Evolutionary conservation across 2,888 invertebrate species (phyloP).

Genomic region (Ctena decussata): DNA sequence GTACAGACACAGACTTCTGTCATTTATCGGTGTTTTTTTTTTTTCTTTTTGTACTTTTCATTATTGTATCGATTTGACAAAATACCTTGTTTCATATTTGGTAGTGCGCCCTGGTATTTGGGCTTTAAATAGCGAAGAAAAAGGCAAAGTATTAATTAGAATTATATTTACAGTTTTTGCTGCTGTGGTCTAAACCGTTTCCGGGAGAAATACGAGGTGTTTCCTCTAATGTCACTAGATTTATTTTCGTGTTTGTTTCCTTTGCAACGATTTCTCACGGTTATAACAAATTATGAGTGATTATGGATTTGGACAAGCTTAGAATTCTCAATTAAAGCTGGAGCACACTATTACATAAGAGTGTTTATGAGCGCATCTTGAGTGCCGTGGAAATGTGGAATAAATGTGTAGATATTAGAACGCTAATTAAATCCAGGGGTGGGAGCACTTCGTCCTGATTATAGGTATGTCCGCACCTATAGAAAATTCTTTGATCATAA

Average conservation of each 20-base stretch:
- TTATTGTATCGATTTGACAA: too few relatives aligned
- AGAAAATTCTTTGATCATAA: slow-evolving; percentile 10
- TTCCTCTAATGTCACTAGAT: background rate
- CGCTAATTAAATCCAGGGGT: slow-evolving; percentile 6
- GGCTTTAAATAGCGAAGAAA: too few relatives aligned
- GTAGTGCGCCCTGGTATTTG: too few relatives aligned
- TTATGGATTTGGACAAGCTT: slow-evolving; percentile 12
- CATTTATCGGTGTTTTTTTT: too few relatives aligned
- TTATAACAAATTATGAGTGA: slow-evolving; percentile 11
- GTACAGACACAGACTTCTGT: too few relatives aligned
- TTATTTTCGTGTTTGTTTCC: background rate
- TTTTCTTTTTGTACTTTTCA: too few relatives aligned
- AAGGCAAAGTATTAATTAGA: too few relatives aligned
- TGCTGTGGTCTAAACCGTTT: too few relatives aligned
- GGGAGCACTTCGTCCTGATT: slow-evolving; percentile 2
- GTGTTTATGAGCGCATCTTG: slow-evolving; percentile 12
- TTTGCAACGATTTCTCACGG: background rate
- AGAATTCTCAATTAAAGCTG: slow-evolving; percentile 8
- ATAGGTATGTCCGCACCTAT: slow-evolving; percentile 8
- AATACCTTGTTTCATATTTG: too few relatives aligned
- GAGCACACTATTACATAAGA: slow-evolving; percentile 4
- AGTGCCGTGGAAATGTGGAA: slow-evolving; percentile 1
- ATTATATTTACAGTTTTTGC: too few relatives aligned
- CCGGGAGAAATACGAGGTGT: too few relatives aligned
- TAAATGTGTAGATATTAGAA: slow-evolving; percentile 14